Conservation (phyloP, 2,888 invertebrate genomes). For the Cataglyphis albicans region DNA sequence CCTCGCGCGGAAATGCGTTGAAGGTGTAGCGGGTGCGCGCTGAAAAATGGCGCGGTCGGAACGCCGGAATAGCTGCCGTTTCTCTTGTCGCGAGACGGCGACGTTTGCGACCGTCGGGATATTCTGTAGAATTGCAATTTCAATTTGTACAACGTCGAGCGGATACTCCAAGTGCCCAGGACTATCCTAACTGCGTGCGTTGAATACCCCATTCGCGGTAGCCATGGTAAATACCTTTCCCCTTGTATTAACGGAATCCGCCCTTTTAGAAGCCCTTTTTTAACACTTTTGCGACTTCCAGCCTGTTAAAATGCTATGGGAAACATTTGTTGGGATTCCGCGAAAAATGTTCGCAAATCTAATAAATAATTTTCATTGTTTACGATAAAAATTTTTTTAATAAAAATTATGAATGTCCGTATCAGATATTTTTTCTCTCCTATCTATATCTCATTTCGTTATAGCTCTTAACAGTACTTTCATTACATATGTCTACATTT, state of each 20-base stretch:
- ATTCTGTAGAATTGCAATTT: constrained; percentile 20
- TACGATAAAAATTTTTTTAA: background rate
- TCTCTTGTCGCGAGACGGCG: constrained; percentile 24
- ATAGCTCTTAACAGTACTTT: background rate
- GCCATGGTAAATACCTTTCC: constrained; percentile 66
- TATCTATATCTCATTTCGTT: background rate
- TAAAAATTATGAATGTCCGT: background rate
- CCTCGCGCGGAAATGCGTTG: constrained; percentile 32
- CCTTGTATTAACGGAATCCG: constrained; percentile 64
- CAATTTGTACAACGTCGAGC: constrained; percentile 26
- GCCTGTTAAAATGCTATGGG: constrained; percentile 69
- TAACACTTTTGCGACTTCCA: constrained; percentile 80
- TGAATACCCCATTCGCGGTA: constrained; percentile 57
- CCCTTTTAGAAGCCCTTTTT: constrained; percentile 72
- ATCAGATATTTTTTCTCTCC: background rate
- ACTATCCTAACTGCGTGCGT: constrained; percentile 66
- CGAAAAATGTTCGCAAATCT: background rate
- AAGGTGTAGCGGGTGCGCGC: constrained; percentile 24
- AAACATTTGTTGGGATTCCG: constrained; percentile 16
- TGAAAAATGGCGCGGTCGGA: constrained; percentile 35
- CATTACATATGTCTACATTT: background rate
- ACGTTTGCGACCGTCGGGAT: constrained; percentile 27
- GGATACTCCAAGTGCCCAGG: constrained; percentile 32
- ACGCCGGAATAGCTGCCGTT: constrained; percentile 19
- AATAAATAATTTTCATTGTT: constrained; percentile 5